These are phyloP conservation scores for Ennomos erosarius DNA, from an alignment of 2,888 invertebrate species.

Conservation along the genomic window DNA sequence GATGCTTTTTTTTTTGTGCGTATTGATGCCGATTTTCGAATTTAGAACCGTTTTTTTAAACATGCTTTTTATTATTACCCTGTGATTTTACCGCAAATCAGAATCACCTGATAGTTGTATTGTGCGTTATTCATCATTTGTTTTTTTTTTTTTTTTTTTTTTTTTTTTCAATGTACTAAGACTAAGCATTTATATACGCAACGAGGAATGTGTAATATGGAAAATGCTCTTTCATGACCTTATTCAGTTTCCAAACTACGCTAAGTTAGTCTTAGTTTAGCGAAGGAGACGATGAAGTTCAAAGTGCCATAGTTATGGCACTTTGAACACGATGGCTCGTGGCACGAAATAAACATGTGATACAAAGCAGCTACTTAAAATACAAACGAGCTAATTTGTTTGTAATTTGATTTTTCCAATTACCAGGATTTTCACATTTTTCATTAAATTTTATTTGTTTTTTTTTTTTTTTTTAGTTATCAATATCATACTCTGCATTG, in stretches of 20 bases:
- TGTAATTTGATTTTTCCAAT: conserved; percentile 39
- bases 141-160: not conserved
- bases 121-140: not conserved
- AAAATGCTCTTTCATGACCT: conserved; percentile 29
- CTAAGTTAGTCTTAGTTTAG: conserved; percentile 62
- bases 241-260: conserved; percentile 51
- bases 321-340: too few species aligned
- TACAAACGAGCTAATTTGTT: conserved; percentile 34
- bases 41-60: too few species aligned
- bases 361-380: conserved; percentile 40
- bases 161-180: too few species aligned
- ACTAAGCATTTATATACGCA: conserved; percentile 18
- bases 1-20: too few species aligned
- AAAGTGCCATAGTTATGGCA: conserved; percentile 38
- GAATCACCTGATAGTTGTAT: not conserved
- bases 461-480: not conserved
- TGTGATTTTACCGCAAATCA: too few species aligned
- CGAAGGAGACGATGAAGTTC: conserved; percentile 48
- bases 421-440: conserved; percentile 24
- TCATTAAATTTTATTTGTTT: not conserved
- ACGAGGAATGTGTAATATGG: conserved; percentile 19
- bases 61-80: not conserved
- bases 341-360: conserved; percentile 45
- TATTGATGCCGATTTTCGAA: too few species aligned
- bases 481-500: conserved; percentile 64